phyloP scores from a whole-genome alignment of 2,797 vertebrate genomes.

The Sebastolobus altivelis region DNA sequence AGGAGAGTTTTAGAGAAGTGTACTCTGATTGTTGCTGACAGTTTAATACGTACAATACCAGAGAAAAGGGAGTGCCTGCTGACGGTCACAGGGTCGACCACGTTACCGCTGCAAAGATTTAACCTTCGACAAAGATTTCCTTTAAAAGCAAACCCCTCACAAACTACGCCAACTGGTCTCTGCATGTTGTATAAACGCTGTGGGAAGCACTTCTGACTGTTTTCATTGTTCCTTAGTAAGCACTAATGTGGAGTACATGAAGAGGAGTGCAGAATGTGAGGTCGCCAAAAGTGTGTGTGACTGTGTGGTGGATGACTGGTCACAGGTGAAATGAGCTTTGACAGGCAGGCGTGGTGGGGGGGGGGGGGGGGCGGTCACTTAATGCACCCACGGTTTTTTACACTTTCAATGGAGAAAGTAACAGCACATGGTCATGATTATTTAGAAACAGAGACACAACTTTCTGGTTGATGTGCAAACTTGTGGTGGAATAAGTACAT shows the following conservation, averaged over 20 bases:
- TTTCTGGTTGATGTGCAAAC: neutral
- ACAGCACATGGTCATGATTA: neutral
- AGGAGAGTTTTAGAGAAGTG: neutral
- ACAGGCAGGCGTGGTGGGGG: conserved; percentile 53
- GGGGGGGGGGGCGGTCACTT: conserved; percentile 42
- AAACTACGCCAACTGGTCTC: conserved; percentile 41
- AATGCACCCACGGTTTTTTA: conserved; percentile 24
- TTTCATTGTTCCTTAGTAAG: conserved; percentile 65
- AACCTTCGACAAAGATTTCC: conserved; percentile 51
- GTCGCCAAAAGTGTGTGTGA: conserved; percentile 54
- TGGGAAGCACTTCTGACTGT: conserved; percentile 60
- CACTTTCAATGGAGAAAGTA: conserved; percentile 55
- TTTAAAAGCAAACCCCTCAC: conserved; percentile 30
- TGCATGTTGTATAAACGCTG: conserved; percentile 54
- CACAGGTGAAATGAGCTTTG: conserved; percentile 77
- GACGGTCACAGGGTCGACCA: conserved; percentile 31
- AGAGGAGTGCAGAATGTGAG: conserved; percentile 62
- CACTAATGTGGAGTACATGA: conserved; percentile 45
- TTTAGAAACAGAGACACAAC: conserved; percentile 16
- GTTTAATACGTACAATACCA: neutral
- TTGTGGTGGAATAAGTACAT: neutral
- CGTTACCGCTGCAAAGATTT: conserved; percentile 34
- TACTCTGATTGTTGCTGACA: neutral
- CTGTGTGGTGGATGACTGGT: conserved; percentile 58
- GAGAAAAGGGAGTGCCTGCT: neutral